phyloP scores from a whole-genome alignment of 2,113 vertebrate genomes.

The Bos javanicus region DNA sequence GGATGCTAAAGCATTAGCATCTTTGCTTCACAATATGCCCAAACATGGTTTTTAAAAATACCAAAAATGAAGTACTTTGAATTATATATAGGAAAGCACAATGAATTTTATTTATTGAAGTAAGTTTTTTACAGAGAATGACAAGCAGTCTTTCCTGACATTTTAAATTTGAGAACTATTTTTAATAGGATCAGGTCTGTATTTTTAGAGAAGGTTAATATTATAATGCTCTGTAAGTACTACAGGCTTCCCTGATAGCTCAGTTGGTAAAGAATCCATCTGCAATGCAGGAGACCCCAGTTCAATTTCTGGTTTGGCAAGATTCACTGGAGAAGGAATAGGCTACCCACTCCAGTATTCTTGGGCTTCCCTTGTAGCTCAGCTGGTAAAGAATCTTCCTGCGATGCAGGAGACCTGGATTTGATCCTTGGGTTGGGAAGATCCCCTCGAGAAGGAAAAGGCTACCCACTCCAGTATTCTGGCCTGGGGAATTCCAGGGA shows the following conservation, averaged over 20 bases:
- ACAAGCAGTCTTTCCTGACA: neutral
- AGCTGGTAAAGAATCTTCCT: neutral
- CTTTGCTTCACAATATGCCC: neutral
- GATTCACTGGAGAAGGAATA: neutral
- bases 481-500: neutral
- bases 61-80: neutral
- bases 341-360: neutral
- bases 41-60: neutral
- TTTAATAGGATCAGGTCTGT: neutral
- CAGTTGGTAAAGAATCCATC: neutral
- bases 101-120: neutral
- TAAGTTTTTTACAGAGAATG: neutral
- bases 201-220: neutral
- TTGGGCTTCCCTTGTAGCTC: neutral
- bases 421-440: neutral
- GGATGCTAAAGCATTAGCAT: neutral
- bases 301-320: neutral
- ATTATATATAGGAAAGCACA: neutral
- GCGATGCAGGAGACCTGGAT: neutral
- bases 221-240: neutral
- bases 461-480: neutral
- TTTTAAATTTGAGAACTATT: neutral
- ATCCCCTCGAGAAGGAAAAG: neutral
- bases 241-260: neutral
- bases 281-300: neutral